Percentiles rank a stretch among this genome's conserved stretches.
Conservation (phyloP, 2,113 vertebrate genomes). For the Tetraodon nigroviridis region DNA sequence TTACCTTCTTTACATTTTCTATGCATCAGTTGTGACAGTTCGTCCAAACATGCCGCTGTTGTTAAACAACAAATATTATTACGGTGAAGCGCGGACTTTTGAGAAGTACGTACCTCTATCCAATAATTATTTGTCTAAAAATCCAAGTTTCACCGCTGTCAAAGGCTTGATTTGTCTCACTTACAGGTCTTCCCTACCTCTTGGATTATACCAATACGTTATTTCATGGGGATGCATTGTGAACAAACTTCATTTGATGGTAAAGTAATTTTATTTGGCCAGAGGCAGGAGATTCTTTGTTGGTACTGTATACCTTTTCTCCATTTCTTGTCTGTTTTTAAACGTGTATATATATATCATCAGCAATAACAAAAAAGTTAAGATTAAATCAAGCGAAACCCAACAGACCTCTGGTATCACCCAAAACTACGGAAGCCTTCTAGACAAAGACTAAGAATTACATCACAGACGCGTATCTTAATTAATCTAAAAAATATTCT, state of each 20-base stretch:
- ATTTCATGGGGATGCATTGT: slow-evolving; percentile 25
- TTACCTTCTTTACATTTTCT: slow-evolving; percentile 45
- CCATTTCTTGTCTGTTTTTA: rapidly evolving
- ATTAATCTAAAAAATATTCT: not conserved
- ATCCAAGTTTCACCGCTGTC: slow-evolving; percentile 75
- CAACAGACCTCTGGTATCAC: slow-evolving; percentile 46
- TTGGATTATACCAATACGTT: slow-evolving; percentile 54
- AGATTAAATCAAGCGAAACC: not conserved
- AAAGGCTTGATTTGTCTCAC: slow-evolving; percentile 73
- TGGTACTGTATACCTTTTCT: not conserved
- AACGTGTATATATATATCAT: too few relatives aligned
- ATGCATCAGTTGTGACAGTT: slow-evolving; percentile 51
- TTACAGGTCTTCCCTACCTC: slow-evolving; percentile 69
- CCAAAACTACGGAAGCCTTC: slow-evolving; percentile 63
- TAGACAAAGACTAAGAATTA: slow-evolving; percentile 16
- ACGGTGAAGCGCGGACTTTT: slow-evolving; percentile 12
- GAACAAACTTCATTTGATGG: not conserved
- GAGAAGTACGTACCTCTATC: slow-evolving; percentile 61
- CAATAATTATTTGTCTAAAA: slow-evolving; percentile 64
- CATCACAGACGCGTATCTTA: not conserved
- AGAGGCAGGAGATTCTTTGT: not conserved
- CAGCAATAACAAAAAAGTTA: rapidly evolving
- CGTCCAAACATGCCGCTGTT: slow-evolving; percentile 17
- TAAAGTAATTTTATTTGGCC: not conserved
- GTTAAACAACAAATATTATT: slow-evolving; percentile 24